Evolutionary conservation across 2,888 invertebrate species (phyloP).

Genomic region (Lottia gigantea): DNA sequence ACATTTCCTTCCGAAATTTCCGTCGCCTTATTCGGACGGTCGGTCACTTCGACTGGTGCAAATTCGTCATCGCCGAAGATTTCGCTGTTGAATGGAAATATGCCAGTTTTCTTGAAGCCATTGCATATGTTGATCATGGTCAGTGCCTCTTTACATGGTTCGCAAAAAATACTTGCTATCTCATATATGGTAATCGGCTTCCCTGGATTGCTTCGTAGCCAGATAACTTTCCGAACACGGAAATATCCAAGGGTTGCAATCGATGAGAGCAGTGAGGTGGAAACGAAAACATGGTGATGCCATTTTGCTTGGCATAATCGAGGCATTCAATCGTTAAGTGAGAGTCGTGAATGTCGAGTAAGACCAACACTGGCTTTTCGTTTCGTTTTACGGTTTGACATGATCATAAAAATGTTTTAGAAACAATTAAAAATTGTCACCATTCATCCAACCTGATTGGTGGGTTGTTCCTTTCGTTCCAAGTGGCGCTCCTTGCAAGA

Average conservation of each 20-base stretch:
- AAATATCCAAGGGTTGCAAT: conserved; percentile 67
- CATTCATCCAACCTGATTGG: neutral
- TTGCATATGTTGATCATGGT: conserved; percentile 19
- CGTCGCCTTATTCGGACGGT: conserved; percentile 22
- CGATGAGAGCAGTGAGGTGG: conserved; percentile 67
- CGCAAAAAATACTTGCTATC: conserved; percentile 20
- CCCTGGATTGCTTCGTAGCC: conserved; percentile 60
- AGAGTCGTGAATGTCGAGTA: conserved; percentile 56
- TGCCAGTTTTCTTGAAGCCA: conserved; percentile 24
- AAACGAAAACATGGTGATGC: conserved; percentile 64
- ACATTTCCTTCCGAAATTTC: neutral
- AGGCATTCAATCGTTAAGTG: conserved; percentile 46
- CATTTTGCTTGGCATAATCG: conserved; percentile 58
- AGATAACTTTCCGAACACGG: conserved; percentile 64
- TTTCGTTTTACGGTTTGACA: conserved; percentile 43
- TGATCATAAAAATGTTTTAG: conserved; percentile 55
- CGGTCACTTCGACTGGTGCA: conserved; percentile 17
- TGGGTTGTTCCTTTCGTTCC: neutral
- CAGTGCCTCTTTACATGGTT: conserved; percentile 19
- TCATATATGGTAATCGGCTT: conserved; percentile 66
- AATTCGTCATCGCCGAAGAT: conserved; percentile 26
- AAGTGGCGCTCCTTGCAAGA: neutral
- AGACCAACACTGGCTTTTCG: conserved; percentile 46
- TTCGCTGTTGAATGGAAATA: conserved; percentile 24
- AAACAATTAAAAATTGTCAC: conserved; percentile 20